Base-by-base conservation (phyloP, 2,888 invertebrate species). In the Andrena dorsata region DNA sequence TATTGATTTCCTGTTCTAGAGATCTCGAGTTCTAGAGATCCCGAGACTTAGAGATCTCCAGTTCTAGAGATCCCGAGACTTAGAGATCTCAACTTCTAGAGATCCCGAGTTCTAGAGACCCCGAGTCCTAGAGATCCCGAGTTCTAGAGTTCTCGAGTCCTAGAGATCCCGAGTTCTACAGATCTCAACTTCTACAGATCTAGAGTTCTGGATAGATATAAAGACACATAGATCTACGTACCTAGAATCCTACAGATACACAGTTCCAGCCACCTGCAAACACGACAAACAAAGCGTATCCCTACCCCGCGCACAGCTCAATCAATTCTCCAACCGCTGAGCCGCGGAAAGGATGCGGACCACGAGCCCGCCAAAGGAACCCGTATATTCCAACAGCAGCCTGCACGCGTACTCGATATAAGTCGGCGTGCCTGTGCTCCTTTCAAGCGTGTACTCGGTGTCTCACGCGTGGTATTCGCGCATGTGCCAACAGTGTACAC, bases 401-500 rank as follows among this genome's bases (percentile, higher is more conserved):
- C 23, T 23, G 56, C 56, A 56, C 56, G 56, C 23, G 53, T 20
- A 53, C 53, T 23, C 56, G 56, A 56, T 56, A 56, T 56, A 56
- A 56, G 56, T 56, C 56, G 56, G 26, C 56, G 13, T 23, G 56
- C 23, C 70, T 16, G 30, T 70, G 70, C 61, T 69, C 75, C 69
- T 68, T 78, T 63, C 58, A 10, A 7, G 30, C 64, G 64, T 76
- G 76, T 77, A 60, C 35, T 51, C 49, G 49, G 49, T 63, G 71
- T 72, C 63, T 65, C 41, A 35, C 8, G 69, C 60, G 16, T 58
- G 82, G 66, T 49, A 65, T 53, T 75, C 56, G 77, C 68, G 77
- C 74, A 75, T 77, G 77, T 71, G 74, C 77, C 68, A 68, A 82
- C 82, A 76, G 49, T 60, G 68, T 81, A 72, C 58, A 71, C 26